Conservation (phyloP, 53 echinoderm and acorn worm genomes). For the Echinometra lucunter region DNA sequence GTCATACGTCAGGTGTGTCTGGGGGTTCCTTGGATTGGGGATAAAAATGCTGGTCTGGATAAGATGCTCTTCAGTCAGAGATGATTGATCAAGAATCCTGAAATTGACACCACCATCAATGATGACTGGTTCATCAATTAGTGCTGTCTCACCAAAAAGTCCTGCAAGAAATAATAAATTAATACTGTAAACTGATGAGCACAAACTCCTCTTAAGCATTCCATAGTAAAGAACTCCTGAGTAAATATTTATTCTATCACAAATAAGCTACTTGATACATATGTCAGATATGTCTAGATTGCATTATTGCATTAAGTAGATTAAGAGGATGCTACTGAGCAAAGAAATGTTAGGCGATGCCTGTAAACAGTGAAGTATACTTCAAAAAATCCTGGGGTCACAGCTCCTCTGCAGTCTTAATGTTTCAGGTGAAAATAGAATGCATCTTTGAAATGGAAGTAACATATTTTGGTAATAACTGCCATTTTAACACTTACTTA, state of each 20-base stretch:
- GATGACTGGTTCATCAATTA: constrained; percentile 47
- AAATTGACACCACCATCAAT: constrained; percentile 46
- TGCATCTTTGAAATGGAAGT: not conserved
- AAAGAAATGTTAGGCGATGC: no score
- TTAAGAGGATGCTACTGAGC: no score
- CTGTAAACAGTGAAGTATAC: no score
- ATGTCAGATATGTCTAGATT: not conserved
- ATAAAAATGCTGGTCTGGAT: constrained; percentile 34
- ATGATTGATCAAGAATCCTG: constrained; percentile 48
- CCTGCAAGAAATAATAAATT: constrained; percentile 8
- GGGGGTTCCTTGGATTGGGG: constrained; percentile 36
- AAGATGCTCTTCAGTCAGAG: not conserved
- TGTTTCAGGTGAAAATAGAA: not conserved
- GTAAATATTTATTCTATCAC: not conserved
- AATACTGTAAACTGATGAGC: not conserved
- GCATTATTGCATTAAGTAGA: not conserved
- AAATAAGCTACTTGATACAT: no score
- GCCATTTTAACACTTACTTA: constrained; percentile 19
- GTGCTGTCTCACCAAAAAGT: constrained; percentile 65
- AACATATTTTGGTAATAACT: not conserved
- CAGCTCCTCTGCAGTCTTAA: no score
- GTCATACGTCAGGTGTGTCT: constrained; percentile 34
- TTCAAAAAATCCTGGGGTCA: no score
- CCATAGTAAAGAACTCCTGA: no score
- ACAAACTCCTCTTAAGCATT: not conserved